These are phyloP conservation scores for Helleia helle DNA, from an alignment of 2,888 invertebrate genomes.

Conservation along the genomic window DNA sequence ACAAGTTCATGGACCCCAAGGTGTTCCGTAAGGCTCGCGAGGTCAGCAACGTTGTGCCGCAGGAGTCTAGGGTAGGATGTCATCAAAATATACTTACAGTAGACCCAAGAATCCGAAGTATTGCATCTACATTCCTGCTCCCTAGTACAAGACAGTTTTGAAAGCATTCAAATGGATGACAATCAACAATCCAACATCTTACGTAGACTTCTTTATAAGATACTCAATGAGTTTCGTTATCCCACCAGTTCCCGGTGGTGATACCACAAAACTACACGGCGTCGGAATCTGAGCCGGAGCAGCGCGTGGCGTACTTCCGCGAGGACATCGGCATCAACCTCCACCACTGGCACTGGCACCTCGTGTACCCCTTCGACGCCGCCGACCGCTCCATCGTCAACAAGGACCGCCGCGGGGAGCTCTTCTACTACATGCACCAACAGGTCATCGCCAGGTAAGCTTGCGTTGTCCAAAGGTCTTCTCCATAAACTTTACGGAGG, in stretches of 20 bases:
- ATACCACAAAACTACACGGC: conserved; percentile 86
- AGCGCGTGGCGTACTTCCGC: conserved; percentile 87
- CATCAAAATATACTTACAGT: not conserved
- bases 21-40: conserved; percentile 81
- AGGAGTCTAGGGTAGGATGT: conserved; percentile 74
- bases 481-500: too few relatives aligned
- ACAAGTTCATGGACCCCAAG: conserved; percentile 85
- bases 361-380: conserved; percentile 87
- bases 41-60: conserved; percentile 76
- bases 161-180: too few relatives aligned
- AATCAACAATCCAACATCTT: too few relatives aligned
- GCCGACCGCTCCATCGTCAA: conserved; percentile 72
- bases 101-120: too few relatives aligned
- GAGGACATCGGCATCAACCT: conserved; percentile 90
- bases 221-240: too few relatives aligned
- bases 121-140: too few relatives aligned
- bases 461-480: too few relatives aligned
- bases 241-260: conserved; percentile 73
- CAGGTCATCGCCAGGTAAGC: conserved; percentile 77
- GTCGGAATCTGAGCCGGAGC: conserved; percentile 82
- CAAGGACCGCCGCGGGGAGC: conserved; percentile 84
- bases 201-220: too few relatives aligned
- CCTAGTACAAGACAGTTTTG: too few relatives aligned
- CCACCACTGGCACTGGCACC: conserved; percentile 95
- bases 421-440: conserved; percentile 88